phyloP scores from a whole-genome alignment of 2,888 invertebrate genomes.

The Drosophila tanythrix region DNA sequence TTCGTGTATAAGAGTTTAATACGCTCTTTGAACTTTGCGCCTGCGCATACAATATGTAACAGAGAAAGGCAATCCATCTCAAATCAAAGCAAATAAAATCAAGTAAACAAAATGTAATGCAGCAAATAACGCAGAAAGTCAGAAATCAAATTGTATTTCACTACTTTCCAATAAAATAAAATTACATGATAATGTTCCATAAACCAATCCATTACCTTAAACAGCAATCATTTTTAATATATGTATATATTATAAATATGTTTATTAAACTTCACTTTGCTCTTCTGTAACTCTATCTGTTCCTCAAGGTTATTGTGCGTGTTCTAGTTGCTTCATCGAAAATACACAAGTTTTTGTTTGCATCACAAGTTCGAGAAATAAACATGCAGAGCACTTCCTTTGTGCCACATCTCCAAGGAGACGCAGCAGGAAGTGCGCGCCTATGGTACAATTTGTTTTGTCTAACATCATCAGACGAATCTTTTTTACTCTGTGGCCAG shows the following conservation, averaged over 20 bases:
- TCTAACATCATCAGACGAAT: constrained; percentile 36
- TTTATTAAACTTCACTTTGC: background rate
- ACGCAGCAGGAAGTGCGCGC: constrained; percentile 56
- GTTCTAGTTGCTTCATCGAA: constrained; percentile 5
- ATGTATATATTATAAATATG: no score
- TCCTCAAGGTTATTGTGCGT: constrained; percentile 1
- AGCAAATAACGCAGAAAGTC: constrained; percentile 5
- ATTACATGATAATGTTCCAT: background rate
- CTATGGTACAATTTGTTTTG: constrained; percentile 62
- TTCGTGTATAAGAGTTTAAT: constrained; percentile 29
- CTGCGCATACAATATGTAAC: constrained; percentile 24
- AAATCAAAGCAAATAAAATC: background rate
- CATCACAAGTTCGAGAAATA: constrained; percentile 24
- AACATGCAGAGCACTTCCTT: constrained; percentile 34
- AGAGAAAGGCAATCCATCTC: background rate
- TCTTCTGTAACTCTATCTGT: background rate
- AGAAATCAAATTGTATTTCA: background rate
- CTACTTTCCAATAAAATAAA: background rate
- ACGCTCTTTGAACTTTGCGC: constrained; percentile 39
- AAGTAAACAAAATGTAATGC: constrained; percentile 14
- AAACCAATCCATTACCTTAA: background rate
- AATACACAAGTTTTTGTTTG: constrained; percentile 28
- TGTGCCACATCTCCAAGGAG: constrained; percentile 12
- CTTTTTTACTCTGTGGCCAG: constrained; percentile 40
- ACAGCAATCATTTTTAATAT: background rate